Evolutionary conservation across 2,888 invertebrate species (phyloP).

Genomic region (Gortyna flavago): DNA sequence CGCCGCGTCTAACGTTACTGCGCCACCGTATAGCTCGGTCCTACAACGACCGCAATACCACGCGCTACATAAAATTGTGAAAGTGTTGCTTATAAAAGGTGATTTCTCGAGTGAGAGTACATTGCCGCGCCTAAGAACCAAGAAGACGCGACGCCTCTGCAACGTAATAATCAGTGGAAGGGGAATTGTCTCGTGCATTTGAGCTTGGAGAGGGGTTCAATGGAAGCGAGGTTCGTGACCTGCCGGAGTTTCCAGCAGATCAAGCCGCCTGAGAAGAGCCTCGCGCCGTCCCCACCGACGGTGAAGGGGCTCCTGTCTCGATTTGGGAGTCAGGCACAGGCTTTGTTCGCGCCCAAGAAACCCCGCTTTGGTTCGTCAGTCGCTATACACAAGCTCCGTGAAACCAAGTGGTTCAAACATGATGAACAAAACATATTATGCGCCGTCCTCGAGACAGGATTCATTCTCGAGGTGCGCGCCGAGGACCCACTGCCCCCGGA

Average conservation of each 20-base stretch:
- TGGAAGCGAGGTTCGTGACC: constrained; percentile 90
- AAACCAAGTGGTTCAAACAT: constrained; percentile 94
- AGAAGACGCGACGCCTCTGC: constrained; percentile 68
- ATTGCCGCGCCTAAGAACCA: constrained; percentile 70
- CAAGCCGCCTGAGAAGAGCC: constrained; percentile 89
- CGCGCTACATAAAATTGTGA: constrained; percentile 87
- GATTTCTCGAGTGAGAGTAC: constrained; percentile 87
- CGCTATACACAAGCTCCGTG: constrained; percentile 92
- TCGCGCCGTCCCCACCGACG: constrained; percentile 87
- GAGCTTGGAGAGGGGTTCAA: constrained; percentile 86
- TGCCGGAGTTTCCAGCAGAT: constrained; percentile 90
- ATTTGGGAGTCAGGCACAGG: constrained; percentile 89
- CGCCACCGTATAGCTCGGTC: constrained; percentile 81
- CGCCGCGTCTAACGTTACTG: constrained; percentile 86
- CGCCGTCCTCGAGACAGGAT: constrained; percentile 93
- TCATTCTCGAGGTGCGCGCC: constrained; percentile 92
- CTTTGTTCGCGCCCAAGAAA: constrained; percentile 88
- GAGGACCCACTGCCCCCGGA: constrained; percentile 87
- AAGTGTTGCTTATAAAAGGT: constrained; percentile 85
- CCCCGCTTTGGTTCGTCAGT: constrained; percentile 91
- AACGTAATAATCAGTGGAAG: constrained; percentile 77
- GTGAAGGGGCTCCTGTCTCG: constrained; percentile 89
- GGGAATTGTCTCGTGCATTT: constrained; percentile 81
- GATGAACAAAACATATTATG: constrained; percentile 93
- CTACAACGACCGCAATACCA: constrained; percentile 76